phyloP scores from a whole-genome alignment of 2,888 invertebrate genomes.

The Acronicta alni region DNA sequence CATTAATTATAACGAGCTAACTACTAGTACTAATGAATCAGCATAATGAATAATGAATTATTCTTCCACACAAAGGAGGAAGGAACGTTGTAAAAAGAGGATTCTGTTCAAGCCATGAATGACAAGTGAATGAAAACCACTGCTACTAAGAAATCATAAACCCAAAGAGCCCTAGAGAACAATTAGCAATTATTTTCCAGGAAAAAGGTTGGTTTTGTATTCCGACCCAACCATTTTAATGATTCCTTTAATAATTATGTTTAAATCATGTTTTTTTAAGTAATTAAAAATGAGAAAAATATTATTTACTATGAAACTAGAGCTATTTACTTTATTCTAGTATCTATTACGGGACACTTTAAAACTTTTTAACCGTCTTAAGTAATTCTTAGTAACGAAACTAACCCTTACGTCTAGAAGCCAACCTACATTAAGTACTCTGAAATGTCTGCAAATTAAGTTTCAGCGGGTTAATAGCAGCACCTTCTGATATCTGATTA shows the following conservation, averaged over 20 bases:
- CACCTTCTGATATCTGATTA: constrained; percentile 37
- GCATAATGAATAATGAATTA: constrained; percentile 27
- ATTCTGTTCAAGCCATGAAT: constrained; percentile 16
- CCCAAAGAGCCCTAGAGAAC: constrained; percentile 26
- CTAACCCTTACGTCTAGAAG: constrained; percentile 13
- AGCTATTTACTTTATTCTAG: too few relatives aligned
- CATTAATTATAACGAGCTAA: constrained; percentile 4
- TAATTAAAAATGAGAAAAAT: too few relatives aligned
- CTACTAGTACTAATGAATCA: constrained; percentile 38
- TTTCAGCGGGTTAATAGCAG: constrained; percentile 32
- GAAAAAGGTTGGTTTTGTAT: too few relatives aligned
- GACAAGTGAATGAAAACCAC: constrained; percentile 31
- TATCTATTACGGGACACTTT: too few relatives aligned
- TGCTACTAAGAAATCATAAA: constrained; percentile 39
- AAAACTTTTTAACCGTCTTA: too few relatives aligned
- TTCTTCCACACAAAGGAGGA: constrained; percentile 18
- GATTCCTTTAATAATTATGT: too few relatives aligned
- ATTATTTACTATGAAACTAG: too few relatives aligned
- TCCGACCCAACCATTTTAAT: too few relatives aligned
- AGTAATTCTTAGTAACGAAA: neutral
- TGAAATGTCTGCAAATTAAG: constrained; percentile 30
- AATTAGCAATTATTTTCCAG: constrained; percentile 29
- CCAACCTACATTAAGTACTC: constrained; percentile 1
- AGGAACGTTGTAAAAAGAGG: constrained; percentile 8
- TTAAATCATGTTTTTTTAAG: too few relatives aligned